Evolutionary conservation across 2,797 vertebrate genomes (phyloP).

Genomic region (Paguma larvata): DNA sequence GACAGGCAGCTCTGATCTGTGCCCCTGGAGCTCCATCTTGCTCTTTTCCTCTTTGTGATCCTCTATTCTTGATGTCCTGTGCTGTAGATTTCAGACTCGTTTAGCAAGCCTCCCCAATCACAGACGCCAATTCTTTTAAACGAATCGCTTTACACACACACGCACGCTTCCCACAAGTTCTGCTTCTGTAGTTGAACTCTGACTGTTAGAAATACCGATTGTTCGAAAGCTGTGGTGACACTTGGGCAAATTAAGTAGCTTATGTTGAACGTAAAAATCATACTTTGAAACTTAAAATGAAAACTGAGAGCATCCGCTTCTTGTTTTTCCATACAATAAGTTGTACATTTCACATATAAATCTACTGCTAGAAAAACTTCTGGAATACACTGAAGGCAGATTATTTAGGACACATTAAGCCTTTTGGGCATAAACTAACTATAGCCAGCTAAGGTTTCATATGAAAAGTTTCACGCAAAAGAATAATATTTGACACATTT

Average conservation of each 20-base stretch:
- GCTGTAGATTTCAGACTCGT: neutral
- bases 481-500: conserved; percentile 40
- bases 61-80: neutral
- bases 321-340: neutral
- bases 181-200: conserved; percentile 1
- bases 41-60: neutral
- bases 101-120: neutral
- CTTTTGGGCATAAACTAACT: conserved; percentile 36
- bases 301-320: neutral
- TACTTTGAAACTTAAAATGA: conserved; percentile 57
- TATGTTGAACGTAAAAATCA: conserved; percentile 4
- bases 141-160: neutral
- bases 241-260: conserved; percentile 10
- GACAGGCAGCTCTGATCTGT: neutral
- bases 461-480: conserved; percentile 8
- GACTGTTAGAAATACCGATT: neutral
- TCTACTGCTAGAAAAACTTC: neutral
- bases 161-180: neutral
- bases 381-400: neutral
- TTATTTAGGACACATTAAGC: neutral
- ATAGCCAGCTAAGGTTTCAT: neutral
- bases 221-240: neutral
- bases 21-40: neutral
- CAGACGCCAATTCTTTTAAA: neutral
- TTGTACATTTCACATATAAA: neutral